Evolutionary conservation across 2,888 invertebrate species (phyloP).

Genomic region (Cinara cedri): DNA sequence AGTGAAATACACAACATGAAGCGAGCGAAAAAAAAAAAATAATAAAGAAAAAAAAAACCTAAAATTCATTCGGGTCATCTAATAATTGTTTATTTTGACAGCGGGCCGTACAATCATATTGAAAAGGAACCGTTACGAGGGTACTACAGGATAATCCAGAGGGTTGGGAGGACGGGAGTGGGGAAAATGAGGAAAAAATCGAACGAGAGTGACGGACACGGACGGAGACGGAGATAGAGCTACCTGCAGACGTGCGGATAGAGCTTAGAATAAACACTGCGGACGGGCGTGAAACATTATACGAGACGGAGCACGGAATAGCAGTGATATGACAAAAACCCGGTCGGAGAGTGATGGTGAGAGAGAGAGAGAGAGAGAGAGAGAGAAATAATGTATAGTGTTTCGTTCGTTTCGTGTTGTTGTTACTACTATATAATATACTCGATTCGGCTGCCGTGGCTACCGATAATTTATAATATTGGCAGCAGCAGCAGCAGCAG

Average conservation of each 20-base stretch:
- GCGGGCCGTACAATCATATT: conserved; percentile 1
- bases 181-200: neutral
- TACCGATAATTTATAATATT: conserved; percentile 35
- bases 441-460: conserved; percentile 4
- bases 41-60: conserved; percentile 5
- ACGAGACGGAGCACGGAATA: neutral
- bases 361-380: neutral
- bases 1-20: neutral
- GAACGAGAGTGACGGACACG: neutral
- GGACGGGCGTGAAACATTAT: no score
- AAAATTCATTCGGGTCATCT: conserved; percentile 35
- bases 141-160: neutral
- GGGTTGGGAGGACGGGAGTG: no score
- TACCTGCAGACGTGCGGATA: no score
- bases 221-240: no score
- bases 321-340: no score
- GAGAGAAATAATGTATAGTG: neutral
- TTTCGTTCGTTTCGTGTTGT: neutral
- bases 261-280: no score
- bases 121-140: conserved; percentile 46
- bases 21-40: neutral
- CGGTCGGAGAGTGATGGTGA: neutral
- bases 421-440: neutral
- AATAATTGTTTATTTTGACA: conserved; percentile 56
- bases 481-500: conserved; percentile 12